A percentile compares a stretch with the other conserved stretches of the same genome.
These are phyloP conservation scores for Ammodytes marinus DNA, from an alignment of 2,113 vertebrate species.

Conservation along the genomic window DNA sequence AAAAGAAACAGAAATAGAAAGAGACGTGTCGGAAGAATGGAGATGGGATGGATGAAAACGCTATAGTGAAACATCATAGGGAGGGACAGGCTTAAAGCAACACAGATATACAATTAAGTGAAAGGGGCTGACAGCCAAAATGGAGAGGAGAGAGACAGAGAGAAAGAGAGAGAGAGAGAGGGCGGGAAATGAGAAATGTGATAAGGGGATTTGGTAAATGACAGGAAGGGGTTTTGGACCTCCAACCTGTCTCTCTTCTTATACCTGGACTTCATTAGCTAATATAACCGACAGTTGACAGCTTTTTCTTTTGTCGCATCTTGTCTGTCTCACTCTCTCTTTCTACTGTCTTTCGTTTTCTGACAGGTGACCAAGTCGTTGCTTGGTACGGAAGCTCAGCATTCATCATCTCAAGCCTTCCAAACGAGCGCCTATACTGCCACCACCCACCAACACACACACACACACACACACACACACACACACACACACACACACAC, in stretches of 20 bases:
- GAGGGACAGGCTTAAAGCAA: conserved; percentile 58
- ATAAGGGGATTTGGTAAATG: conserved; percentile 71
- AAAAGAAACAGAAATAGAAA: neutral
- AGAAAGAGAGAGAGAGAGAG: conserved; percentile 31
- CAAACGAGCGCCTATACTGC: conserved; percentile 52
- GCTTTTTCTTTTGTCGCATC: conserved; percentile 2
- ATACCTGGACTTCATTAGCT: conserved; percentile 47
- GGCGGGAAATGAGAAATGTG: conserved; percentile 61
- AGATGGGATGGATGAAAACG: conserved; percentile 46
- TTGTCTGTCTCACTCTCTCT: neutral
- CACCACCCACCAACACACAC: conserved; percentile 6
- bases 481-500: neutral
- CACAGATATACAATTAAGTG: conserved; percentile 55
- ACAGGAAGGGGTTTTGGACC: conserved; percentile 56
- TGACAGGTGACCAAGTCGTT: conserved; percentile 64
- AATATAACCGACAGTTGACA: conserved; percentile 22
- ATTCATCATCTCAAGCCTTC: conserved; percentile 67
- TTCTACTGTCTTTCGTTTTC: conserved; percentile 20
- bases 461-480: neutral
- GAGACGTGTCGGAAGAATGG: conserved; percentile 37
- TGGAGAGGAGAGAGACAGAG: conserved; percentile 25
- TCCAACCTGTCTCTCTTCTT: conserved; percentile 38
- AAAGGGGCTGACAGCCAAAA: conserved; percentile 48
- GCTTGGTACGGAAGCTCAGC: conserved; percentile 40
- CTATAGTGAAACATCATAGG: conserved; percentile 50